Evolutionary conservation across 2,797 vertebrate species (phyloP), one percentile per base, ranked within the genome.

Genomic region (Bufotes viridis): DNA sequence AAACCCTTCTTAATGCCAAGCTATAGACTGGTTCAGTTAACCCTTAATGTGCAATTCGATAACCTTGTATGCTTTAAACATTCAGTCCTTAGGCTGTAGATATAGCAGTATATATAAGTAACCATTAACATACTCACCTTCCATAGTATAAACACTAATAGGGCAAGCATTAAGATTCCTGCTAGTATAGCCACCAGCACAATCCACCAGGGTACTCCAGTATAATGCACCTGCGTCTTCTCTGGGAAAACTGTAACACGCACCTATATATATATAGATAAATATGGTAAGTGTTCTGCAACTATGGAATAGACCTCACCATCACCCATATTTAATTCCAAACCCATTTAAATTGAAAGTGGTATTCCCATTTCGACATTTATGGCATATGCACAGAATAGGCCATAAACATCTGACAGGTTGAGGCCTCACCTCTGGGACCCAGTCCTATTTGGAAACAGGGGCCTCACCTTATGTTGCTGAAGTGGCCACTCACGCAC

Each of bases 171-270:
- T 89, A 97, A 90, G 90, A 99, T 94, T 75, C 98, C 98, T 85
- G 96, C 96, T 0, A 99, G 95, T 89, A 99, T 93, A 7, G 98
- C 97, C 90, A 99, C 95, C 0, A 96, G 91, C 1, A 99, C 97
- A 94, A 99, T 97, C 98, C 98, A 99, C 98, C 98, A 99, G 0
- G 97, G 96, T 3, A 97, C 94, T n/a, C 97, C 97, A 0, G 94
- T 96, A 42, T 96, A 94, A 75, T 97, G 96, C 2, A 96, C 92
- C 9, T 93, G 94, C 0, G 94, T 90, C 84, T 95, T 95, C 55
- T 97, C 97, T 70, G 98, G 98, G 80, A 98, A 98, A 86, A 99
- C 97, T 0, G 95, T 95, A 88, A 99, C 94, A 3, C 91, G 97
- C 78, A 99, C 96, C 98, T 99, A 75, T 1, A 86, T 65, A 82